Base-by-base conservation (phyloP, 2,113 vertebrate genomes). In the Scortum barcoo region DNA sequence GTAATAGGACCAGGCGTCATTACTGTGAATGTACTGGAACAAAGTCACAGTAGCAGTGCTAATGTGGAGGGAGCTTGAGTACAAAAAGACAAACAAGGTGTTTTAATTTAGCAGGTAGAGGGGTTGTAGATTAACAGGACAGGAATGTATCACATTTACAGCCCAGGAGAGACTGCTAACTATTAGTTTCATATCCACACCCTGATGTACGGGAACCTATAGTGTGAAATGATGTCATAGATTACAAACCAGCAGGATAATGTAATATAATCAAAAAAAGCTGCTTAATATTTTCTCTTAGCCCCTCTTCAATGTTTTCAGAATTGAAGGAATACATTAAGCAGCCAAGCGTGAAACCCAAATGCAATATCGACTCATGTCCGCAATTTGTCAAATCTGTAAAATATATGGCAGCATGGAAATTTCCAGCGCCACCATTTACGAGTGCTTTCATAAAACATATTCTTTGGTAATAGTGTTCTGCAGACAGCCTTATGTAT, bases 401-500 rank as follows among this genome's bases (percentile, higher is more conserved):
- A 81, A 93, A 92, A 94, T 91, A 89, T 92, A 92, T 83, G 82
- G 81, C 76, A 66, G 76, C 10, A 73, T 89, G 91, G 78, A 93
- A 93, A 94, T 92, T 83, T 85, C 81, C 81, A 80, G 76, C 69
- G 7, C 75, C 51, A 54, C 87, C 88, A 93, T 93, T 94, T 93
- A 93, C 84, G 40, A 78, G 70, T 44, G 73, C 93, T 93, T 94
- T 94, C 92, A 94, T 94, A 91, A 94, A 95, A 93, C 92, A 94
- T 92, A 93, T 93, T 94, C 92, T 91, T 94, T 92, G 91, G 89
- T 94, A 94, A 94, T 95, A 89, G 91, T 90, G 86, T 85, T 92
- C 85, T 81, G 86, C 85, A 91, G 80, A 92, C 90, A 89, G 83
- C 90, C 89, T 93, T 92, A 94, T 94, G 91, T 94, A 94, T 95